These are phyloP conservation scores for Actinia equina DNA, from an alignment of 64 coral and sea anemone genomes.

Conservation along the genomic window DNA sequence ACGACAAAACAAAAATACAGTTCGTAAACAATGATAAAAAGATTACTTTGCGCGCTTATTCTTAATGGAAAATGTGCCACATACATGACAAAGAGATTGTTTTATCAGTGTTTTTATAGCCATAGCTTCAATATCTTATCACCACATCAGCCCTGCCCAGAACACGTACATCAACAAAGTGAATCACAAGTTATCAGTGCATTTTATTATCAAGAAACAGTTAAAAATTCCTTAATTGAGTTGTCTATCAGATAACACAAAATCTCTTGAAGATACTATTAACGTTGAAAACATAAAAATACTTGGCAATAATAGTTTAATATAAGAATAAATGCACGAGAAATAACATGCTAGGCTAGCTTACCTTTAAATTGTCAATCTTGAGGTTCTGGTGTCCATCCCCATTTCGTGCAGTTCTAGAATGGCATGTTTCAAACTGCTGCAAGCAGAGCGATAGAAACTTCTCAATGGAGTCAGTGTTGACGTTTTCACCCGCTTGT, in stretches of 20 bases:
- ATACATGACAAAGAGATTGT: neutral
- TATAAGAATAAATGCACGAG: too few relatives aligned
- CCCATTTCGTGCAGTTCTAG: neutral
- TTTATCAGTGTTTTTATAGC: slow-evolving; percentile 6
- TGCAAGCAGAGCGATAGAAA: slow-evolving; percentile 56
- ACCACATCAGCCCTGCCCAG: neutral
- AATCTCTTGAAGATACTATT: neutral
- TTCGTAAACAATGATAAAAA: neutral
- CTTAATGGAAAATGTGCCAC: too few relatives aligned
- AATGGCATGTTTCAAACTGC: slow-evolving; percentile 26
- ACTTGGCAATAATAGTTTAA: too few relatives aligned
- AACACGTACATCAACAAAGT: neutral
- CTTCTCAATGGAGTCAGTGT: slow-evolving; percentile 45
- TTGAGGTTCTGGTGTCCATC: neutral
- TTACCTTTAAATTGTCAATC: neutral
- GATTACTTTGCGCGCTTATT: neutral
- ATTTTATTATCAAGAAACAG: too few relatives aligned
- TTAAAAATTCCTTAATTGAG: neutral
- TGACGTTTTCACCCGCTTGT: neutral
- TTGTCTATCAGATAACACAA: neutral
- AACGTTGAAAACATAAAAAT: neutral
- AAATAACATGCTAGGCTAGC: neutral
- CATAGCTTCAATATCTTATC: neutral
- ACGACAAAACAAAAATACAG: neutral
- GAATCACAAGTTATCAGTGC: neutral